Conservation (phyloP, 2,888 invertebrate species). For the Conus canariensis region DNA sequence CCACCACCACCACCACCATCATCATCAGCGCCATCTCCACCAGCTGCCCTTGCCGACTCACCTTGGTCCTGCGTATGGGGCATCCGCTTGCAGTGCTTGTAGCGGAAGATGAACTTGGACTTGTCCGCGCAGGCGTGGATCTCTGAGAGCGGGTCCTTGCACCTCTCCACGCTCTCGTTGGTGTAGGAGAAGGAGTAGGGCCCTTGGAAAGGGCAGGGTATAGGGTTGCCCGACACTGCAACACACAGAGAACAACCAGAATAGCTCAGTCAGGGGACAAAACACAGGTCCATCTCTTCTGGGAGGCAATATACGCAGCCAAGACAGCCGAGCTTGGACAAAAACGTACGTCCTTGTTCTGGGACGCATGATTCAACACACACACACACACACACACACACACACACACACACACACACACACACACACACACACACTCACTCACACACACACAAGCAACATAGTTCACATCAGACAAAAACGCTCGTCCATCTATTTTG, state of each 20-base stretch:
- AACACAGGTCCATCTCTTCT: no score
- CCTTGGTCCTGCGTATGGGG: constrained; percentile 66
- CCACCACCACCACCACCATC: not conserved
- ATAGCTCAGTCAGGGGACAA: no score
- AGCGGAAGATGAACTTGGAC: constrained; percentile 91
- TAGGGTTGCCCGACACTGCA: constrained; percentile 82
- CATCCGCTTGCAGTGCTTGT: constrained; percentile 93
- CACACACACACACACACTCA: no score
- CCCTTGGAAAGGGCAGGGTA: constrained; percentile 93
- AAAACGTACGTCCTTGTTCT: no score
- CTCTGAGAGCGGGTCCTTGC: constrained; percentile 92
- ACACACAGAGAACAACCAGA: not conserved
- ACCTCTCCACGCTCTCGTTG: constrained; percentile 84
- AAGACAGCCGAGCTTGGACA: no score
- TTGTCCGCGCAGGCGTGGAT: constrained; percentile 97
- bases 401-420: no score
- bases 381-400: no score
- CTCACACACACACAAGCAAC: no score
- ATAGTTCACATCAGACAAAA: no score
- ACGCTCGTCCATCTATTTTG: no score
- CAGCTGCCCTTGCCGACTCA: constrained; percentile 44
- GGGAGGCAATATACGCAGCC: no score
- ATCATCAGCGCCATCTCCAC: not conserved
- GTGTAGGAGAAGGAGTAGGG: constrained; percentile 96
- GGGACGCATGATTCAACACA: no score